These are phyloP conservation scores for Meteorus sp. DNA, from an alignment of 1,140 invertebrate species.

Conservation along the genomic window DNA sequence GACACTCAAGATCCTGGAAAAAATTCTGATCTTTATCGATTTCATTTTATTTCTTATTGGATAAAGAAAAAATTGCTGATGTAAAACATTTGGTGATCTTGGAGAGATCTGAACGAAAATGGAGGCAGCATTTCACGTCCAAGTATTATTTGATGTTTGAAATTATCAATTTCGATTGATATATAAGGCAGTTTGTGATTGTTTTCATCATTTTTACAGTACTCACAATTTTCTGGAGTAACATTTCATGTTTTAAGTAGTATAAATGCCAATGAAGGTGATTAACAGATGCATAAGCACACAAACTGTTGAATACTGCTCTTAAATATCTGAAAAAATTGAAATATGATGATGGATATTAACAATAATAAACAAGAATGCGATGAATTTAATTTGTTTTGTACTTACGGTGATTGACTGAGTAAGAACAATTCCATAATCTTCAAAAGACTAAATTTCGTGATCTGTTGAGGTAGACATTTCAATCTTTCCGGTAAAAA, in stretches of 20 bases:
- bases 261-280: conserved; percentile 79
- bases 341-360: background rate
- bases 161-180: too few relatives aligned
- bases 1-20: conserved; percentile 42
- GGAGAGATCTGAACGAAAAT: background rate
- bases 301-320: conserved; percentile 75
- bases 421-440: conserved; percentile 58
- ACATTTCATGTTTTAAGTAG: conserved; percentile 66
- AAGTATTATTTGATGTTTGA: background rate
- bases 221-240: conserved; percentile 69
- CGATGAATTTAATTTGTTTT: conserved; percentile 22
- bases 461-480: conserved; percentile 65
- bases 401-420: conserved; percentile 59
- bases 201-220: background rate
- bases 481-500: conserved; percentile 64
- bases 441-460: conserved; percentile 53
- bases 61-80: too few relatives aligned
- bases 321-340: conserved; percentile 56
- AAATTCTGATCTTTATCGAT: conserved; percentile 50
- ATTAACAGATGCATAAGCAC: conserved; percentile 79
- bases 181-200: background rate
- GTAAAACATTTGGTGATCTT: background rate
- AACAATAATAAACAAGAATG: conserved; percentile 3
- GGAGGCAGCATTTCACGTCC: too few relatives aligned
- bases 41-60: too few relatives aligned